Evolutionary conservation across 37 sponge, comb jelly and placozoan genomes (phyloP), one percentile per base, ranked within the genome.

Genomic region (Cliona cf. orientalis): DNA sequence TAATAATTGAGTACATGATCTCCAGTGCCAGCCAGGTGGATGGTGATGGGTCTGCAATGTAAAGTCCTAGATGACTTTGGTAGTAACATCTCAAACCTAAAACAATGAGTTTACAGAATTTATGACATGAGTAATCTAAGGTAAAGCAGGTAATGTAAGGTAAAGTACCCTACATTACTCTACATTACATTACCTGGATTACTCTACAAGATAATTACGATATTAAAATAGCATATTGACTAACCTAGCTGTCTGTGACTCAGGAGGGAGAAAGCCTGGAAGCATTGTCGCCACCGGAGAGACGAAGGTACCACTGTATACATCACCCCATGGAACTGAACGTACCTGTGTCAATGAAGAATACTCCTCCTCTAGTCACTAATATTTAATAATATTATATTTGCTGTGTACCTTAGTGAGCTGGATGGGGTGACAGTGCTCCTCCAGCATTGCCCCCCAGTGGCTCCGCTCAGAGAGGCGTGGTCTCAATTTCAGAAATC

Each of bases 21-120:
- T 44, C 95, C 95, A 49, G 95, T 94, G 11, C 95, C 95, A 34
- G 95, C 95, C 7, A 94, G 71, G 45, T 94, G 95, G n/a, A 94
- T 84, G 66, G 78, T 91, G 0, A 91, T 43, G 0, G 95, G 91
- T 9, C 34, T 69, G 21, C 31, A 25, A 28, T 76, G 59, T 14
- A 34, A 44, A 19, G 44, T n/a, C 32, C 29, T 74, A 85, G 89
- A 91, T 1, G 43, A 26, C 32, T 66, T 28, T 35, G 95, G 95
- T 7, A 87, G 42, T 42, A 94, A n/a, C 43, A 94, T 46, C 58
- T 94, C 84, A 91, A 94, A 94, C 72, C 95, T 94, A 56, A 0
- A 75, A 36, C 42, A 2, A 77, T 12, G n/a, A n/a, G n/a, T n/a
- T n/a, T n/a, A n/a, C n/a, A 49, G 6, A n/a, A 80, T 33, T n/a